Evolutionary conservation across 2,888 invertebrate species (phyloP), one percentile per base, ranked within the genome.

Genomic region (Hirtodrosophila cameraria): DNA sequence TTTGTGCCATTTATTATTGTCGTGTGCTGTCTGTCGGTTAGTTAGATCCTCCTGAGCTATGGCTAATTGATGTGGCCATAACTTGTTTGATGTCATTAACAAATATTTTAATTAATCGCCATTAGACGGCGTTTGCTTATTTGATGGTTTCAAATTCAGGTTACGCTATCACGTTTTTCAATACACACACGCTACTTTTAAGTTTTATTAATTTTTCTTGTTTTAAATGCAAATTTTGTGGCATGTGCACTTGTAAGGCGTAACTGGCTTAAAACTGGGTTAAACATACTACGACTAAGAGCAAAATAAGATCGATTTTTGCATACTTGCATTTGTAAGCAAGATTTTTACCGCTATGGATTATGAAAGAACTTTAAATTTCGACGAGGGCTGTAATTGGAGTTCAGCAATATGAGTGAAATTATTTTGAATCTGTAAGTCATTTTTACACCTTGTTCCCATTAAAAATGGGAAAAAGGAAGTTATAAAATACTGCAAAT

Each of bases 51-150:
- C 31, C 18, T 23, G 7, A 39, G 33, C 36, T 52, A 7, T 43
- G 54, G 46, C 65, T 57, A 58, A 75, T 73, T 70, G 66, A 59
- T 49, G 23, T 62, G 55, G 60, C 39, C 52, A 58, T 38, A 74
- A 59, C 70, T 43, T 43, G 62, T 72, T 80, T 52, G 69, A 61
- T 62, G 75, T 55, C 75, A 77, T 75, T 75, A 77, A 76, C 70
- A 74, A 79, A 86, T 59, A 80, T 83, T 76, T 74, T 86, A 85
- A 80, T 86, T 80, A 86, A 82, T 67, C 61, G 74, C 71, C 60
- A 66, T 79, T 74, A 71, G 68, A 66, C 71, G 57, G 36, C 64
- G 31, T 36, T 48, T 57, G 54, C 45, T 45, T 52, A 39, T 53
- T 59, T 55, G 50, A 45, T 74, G 39, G 25, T 42, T 70, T 73